Conservation (phyloP, 1,140 invertebrate genomes). For the Brachystomella parvula region DNA sequence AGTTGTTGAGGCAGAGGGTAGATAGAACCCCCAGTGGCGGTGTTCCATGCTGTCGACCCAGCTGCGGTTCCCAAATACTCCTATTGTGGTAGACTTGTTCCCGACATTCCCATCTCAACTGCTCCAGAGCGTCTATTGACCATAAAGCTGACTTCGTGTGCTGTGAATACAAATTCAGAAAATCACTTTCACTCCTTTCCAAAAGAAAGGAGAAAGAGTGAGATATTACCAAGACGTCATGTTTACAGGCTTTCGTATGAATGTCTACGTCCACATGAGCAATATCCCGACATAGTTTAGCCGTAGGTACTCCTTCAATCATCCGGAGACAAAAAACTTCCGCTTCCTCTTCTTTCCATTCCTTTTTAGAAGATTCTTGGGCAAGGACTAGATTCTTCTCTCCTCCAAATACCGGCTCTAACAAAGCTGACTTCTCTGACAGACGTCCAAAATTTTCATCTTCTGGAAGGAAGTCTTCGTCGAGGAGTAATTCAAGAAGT, state of each 20-base stretch:
- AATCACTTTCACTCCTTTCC: background rate
- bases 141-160: slow-evolving; percentile 28
- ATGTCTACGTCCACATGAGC: slow-evolving; percentile 32
- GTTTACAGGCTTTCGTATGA: slow-evolving; percentile 29
- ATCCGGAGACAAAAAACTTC: slow-evolving; percentile 33
- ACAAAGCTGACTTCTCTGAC: background rate
- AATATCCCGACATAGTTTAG: slow-evolving; percentile 33
- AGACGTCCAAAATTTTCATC: slow-evolving; percentile 22
- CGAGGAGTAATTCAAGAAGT: slow-evolving; percentile 29
- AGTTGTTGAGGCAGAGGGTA: slow-evolving; percentile 35
- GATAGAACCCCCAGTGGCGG: slow-evolving; percentile 35
- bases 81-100: slow-evolving; percentile 37
- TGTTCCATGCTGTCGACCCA: slow-evolving; percentile 35
- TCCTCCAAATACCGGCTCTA: slow-evolving; percentile 28
- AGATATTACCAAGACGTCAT: slow-evolving; percentile 29
- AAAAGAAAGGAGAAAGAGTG: background rate
- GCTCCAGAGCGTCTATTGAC: slow-evolving; percentile 32
- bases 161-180: slow-evolving; percentile 20
- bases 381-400: background rate
- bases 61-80: slow-evolving; percentile 37
- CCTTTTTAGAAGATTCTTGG: background rate
- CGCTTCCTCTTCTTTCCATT: slow-evolving; percentile 29
- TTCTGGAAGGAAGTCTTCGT: slow-evolving; percentile 35
- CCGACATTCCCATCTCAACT: slow-evolving; percentile 35
- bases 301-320: slow-evolving; percentile 35